These are phyloP conservation scores for Hesperia comma DNA, from an alignment of 2,888 invertebrate genomes.

Conservation along the genomic window DNA sequence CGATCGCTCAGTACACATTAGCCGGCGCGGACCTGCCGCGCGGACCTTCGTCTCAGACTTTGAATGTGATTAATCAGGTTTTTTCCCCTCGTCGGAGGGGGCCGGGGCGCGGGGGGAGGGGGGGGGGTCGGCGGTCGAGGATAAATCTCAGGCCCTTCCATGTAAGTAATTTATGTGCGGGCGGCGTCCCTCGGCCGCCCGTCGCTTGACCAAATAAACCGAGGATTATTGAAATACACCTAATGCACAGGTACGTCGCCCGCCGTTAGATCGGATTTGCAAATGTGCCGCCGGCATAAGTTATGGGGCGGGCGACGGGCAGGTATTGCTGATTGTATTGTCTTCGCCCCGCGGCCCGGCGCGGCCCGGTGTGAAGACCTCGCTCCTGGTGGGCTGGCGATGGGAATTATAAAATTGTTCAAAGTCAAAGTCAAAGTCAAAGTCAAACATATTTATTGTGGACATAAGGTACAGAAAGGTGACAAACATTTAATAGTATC, in stretches of 20 bases:
- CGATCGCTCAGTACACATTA: slow-evolving; percentile 13
- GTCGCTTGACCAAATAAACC: slow-evolving; percentile 36
- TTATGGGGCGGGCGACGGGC: not conserved
- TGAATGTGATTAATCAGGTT: slow-evolving; percentile 74
- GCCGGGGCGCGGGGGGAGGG: slow-evolving; percentile 15
- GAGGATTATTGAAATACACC: slow-evolving; percentile 35
- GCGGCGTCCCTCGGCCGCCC: slow-evolving; percentile 24
- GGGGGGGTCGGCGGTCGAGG: slow-evolving; percentile 37
- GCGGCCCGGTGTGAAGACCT: no score
- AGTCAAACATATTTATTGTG: no score
- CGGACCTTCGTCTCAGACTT: slow-evolving; percentile 66
- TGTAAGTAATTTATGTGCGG: slow-evolving; percentile 57
- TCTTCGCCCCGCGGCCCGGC: not conserved
- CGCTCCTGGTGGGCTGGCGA: no score
- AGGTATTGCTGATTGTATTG: slow-evolving; percentile 1
- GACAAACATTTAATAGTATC: no score
- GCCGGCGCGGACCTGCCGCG: slow-evolving; percentile 17
- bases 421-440: no score
- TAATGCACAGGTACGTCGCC: slow-evolving; percentile 19
- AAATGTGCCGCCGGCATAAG: slow-evolving; percentile 1
- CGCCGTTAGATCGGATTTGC: slow-evolving; percentile 3
- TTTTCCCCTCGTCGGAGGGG: slow-evolving; percentile 50
- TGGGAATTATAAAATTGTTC: no score
- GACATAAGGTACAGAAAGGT: no score
- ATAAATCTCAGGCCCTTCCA: slow-evolving; percentile 57